Percentiles rank a stretch among this genome's conserved stretches.
Conservation (phyloP, 2,113 vertebrate species). For the Campylorhamphus procurvoides region DNA sequence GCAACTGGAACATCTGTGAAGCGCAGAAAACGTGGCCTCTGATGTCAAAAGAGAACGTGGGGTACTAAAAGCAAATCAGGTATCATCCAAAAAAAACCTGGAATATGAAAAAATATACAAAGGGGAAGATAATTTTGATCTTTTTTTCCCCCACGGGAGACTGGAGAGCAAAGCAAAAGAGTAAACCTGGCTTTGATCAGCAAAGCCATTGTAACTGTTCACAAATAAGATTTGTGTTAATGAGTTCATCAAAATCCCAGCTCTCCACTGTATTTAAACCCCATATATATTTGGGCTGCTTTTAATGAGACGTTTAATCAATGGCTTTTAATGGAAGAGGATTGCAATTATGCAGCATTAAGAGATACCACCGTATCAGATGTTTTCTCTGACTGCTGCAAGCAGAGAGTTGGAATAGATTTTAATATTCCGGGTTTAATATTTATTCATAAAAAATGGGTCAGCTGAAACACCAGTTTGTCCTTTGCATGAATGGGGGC, state of each 20-base stretch:
- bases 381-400: neutral
- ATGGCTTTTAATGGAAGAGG: neutral
- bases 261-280: neutral
- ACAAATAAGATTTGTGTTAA: conserved; percentile 3
- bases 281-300: neutral
- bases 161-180: neutral
- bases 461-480: neutral
- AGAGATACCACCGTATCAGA: neutral
- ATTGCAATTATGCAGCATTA: neutral
- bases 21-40: neutral
- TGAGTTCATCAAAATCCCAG: neutral
- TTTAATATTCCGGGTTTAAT: neutral
- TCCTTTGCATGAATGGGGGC: neutral
- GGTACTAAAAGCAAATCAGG: neutral
- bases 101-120: neutral
- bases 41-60: neutral
- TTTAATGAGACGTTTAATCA: conserved; percentile 36
- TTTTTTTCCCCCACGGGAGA: neutral
- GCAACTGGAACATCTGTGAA: neutral
- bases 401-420: neutral
- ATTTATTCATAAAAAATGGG: neutral
- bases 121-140: neutral
- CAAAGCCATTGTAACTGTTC: neutral
- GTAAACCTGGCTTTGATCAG: conserved; percentile 14
- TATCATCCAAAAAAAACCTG: neutral